A percentile compares a stretch with the other conserved stretches of the same genome.
Conservation (phyloP, 2,888 invertebrate genomes). For the Drosophila nr. fundita region DNA sequence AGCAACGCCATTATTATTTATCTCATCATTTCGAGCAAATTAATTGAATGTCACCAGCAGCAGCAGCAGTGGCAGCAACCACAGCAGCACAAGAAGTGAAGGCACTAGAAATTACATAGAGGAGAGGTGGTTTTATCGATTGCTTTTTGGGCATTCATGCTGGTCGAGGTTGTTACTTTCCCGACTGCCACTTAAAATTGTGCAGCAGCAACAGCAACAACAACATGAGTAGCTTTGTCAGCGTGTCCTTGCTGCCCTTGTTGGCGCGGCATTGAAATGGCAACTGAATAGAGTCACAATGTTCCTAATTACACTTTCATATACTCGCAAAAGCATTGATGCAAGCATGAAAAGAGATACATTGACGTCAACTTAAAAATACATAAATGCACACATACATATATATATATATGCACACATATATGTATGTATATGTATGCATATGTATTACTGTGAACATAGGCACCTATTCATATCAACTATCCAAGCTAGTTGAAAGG, state of each 20-base stretch:
- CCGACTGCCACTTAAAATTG: conserved; percentile 12
- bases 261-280: conserved; percentile 45
- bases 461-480: conserved; percentile 17
- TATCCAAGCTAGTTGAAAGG: conserved; percentile 35
- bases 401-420: not conserved
- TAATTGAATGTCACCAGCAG: conserved; percentile 64
- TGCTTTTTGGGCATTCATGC: conserved; percentile 31
- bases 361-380: conserved; percentile 19
- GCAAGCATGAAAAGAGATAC: conserved; percentile 9
- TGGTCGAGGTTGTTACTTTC: conserved; percentile 16
- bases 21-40: conserved; percentile 53
- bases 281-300: conserved; percentile 35
- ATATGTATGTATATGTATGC: not conserved
- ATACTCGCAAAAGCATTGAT: conserved; percentile 33
- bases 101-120: conserved; percentile 18
- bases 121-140: conserved; percentile 31
- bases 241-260: conserved; percentile 44
- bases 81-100: conserved; percentile 1
- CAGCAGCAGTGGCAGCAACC: not conserved
- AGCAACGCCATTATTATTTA: conserved; percentile 54
- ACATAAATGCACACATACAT: not conserved
- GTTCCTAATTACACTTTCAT: conserved; percentile 52
- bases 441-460: conserved; percentile 3
- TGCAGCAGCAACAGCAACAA: conserved; percentile 16
- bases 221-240: conserved; percentile 4